These are phyloP conservation scores for Antheraea pernyi DNA, from an alignment of 1,140 invertebrate species.

Conservation along the genomic window DNA sequence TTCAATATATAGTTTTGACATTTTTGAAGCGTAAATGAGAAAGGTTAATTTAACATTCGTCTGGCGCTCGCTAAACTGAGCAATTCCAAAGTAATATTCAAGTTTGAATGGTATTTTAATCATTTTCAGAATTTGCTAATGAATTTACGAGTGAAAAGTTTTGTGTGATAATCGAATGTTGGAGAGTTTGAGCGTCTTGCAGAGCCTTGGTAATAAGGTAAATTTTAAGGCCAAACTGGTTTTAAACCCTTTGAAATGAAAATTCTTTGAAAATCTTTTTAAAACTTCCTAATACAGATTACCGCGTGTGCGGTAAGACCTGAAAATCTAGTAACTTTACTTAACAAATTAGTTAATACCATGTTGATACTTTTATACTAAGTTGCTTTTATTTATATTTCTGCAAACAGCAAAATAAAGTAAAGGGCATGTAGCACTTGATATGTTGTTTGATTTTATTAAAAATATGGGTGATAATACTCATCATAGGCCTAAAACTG, in stretches of 20 bases:
- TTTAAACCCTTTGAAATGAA: neutral
- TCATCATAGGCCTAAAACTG: too few relatives aligned
- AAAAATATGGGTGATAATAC: too few relatives aligned
- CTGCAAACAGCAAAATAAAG: too few relatives aligned
- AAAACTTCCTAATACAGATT: neutral
- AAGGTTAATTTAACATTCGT: too few relatives aligned
- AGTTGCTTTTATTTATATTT: too few relatives aligned
- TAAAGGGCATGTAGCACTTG: too few relatives aligned
- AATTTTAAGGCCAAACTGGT: neutral
- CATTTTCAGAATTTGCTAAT: constrained; percentile 11
- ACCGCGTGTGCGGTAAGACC: neutral
- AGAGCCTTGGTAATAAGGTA: neutral
- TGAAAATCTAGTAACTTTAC: neutral
- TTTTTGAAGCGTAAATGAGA: too few relatives aligned
- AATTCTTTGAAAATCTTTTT: neutral
- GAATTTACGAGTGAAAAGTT: constrained; percentile 14
- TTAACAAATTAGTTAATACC: too few relatives aligned
- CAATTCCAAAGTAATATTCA: constrained; percentile 15
- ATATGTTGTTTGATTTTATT: too few relatives aligned
- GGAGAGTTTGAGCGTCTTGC: neutral
- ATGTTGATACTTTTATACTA: too few relatives aligned
- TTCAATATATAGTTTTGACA: too few relatives aligned
- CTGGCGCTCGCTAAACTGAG: too few relatives aligned
- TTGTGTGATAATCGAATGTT: constrained; percentile 10
- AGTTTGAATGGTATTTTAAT: constrained; percentile 15